Evolutionary conservation across 2,888 invertebrate species (phyloP), one percentile per base, ranked within the genome.

Genomic region (Dorcus hopei): DNA sequence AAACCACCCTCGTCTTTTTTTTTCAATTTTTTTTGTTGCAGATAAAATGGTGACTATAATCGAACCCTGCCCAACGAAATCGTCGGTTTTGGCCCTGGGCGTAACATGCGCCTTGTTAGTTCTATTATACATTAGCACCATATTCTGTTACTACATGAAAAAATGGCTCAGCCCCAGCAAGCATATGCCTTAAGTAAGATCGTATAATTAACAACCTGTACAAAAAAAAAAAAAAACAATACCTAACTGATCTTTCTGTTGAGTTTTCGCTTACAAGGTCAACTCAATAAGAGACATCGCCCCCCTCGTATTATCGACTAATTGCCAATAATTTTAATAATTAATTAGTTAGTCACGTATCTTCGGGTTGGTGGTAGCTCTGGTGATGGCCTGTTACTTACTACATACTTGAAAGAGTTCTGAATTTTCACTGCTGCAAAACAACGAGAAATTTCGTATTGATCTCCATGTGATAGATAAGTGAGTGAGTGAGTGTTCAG

Each of bases 91-190:
- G 69, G 90, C 94, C 39, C 81, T 96, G 60, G 93, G 93, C 61
- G 93, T 95, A 33, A 94, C 95, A 54, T 95, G 95, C 78, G 94
- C 94, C 58, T 85, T 95, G 61, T 83, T 96, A 72, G 87, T 95
- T 53, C 85, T 95, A 57, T 85, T 95, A 56, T 95, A 95, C 81
- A 88, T 95, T 72, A 93, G 93, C 70, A 95, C 94, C 52, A 84
- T 95, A 71, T 93, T 94, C 83, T 93, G 91, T 79, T 94, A 94
- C 80, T 93, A 91, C 82, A 93, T 93, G 89, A 91, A 91, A 77
- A 93, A 93, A 77, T 94, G 93, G 93, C 83, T 93, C 77, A 85
- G 88, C 66, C 93, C 93, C 9, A 87, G 89, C 70, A 93, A 93
- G 78, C 89, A 89, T 79, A 85, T 91, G 82, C 83, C 85, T 73